Conservation (phyloP, 2,888 invertebrate species). For the Rotaria magnacalcarata region DNA sequence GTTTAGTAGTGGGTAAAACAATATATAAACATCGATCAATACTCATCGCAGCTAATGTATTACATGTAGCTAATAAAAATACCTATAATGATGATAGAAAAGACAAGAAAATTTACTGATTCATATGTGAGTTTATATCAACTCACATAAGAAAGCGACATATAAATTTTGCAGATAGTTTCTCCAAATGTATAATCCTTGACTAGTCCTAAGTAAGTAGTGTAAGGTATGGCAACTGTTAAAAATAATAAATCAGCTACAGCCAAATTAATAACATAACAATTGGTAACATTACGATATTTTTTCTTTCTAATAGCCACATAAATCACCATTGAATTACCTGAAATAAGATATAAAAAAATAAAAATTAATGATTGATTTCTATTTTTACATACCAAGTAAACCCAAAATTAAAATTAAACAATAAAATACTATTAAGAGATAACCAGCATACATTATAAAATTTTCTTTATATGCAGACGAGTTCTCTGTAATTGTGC, state of each 20-base stretch:
- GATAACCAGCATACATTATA: background rate
- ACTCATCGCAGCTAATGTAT: constrained; percentile 44
- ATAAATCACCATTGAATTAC: constrained; percentile 39
- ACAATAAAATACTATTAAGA: background rate
- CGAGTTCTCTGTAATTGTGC: background rate
- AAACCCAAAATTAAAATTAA: background rate
- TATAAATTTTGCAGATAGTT: background rate
- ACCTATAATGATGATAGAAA: background rate
- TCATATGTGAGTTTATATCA: background rate
- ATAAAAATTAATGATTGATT: background rate
- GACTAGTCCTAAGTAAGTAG: constrained; percentile 41
- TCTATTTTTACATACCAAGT: background rate
- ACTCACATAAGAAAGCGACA: constrained; percentile 8
- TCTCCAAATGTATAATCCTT: constrained; percentile 34
- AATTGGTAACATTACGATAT: constrained; percentile 42
- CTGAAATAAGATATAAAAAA: background rate
- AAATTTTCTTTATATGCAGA: background rate
- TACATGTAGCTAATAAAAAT: constrained; percentile 42
- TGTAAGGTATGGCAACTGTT: constrained; percentile 41
- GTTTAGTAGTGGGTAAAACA: constrained; percentile 38
- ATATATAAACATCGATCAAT: constrained; percentile 39
- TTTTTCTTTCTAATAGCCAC: constrained; percentile 42
- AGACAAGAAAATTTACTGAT: background rate
- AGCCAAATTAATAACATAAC: constrained; percentile 45
- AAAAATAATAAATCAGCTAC: constrained; percentile 45